phyloP scores from a whole-genome alignment of 2,888 invertebrate species.

The Rhagophthalmus giganteus region DNA sequence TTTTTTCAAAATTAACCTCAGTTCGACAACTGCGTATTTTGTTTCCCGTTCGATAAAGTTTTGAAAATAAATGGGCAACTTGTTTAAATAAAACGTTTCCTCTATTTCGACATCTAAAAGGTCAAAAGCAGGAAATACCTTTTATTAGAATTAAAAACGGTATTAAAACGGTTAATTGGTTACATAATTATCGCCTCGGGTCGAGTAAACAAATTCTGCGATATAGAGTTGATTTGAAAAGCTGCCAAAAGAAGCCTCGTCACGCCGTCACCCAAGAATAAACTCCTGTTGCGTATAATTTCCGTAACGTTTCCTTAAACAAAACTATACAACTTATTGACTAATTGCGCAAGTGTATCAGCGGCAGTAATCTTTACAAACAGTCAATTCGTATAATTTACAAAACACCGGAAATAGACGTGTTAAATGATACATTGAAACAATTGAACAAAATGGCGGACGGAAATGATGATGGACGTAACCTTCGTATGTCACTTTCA shows the following conservation, averaged over 20 bases:
- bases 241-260: slow-evolving; percentile 15
- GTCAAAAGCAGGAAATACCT: slow-evolving; percentile 16
- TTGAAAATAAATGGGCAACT: too few relatives aligned
- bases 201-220: not conserved
- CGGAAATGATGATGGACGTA: slow-evolving; percentile 39
- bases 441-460: slow-evolving; percentile 31
- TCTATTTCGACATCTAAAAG: slow-evolving; percentile 12
- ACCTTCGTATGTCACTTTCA: slow-evolving; percentile 40
- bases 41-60: too few relatives aligned
- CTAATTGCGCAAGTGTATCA: slow-evolving; percentile 1
- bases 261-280: slow-evolving; percentile 1
- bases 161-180: slow-evolving; percentile 9
- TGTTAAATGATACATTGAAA: slow-evolving; percentile 26
- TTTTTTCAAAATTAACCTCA: not conserved
- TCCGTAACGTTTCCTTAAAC: slow-evolving; percentile 21
- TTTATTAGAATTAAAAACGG: slow-evolving; percentile 19
- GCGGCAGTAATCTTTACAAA: slow-evolving; percentile 9
- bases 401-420: slow-evolving; percentile 25
- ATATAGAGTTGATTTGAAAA: slow-evolving; percentile 9
- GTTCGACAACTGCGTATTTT: not conserved
- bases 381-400: slow-evolving; percentile 12
- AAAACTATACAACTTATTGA: slow-evolving; percentile 3
- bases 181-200: slow-evolving; percentile 1
- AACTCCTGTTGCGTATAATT: slow-evolving; percentile 16
- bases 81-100: slow-evolving; percentile 13